Evolutionary conservation across 53 echinoderm and acorn worm genomes (phyloP), one percentile per base, ranked within the genome.

Genomic region (Holothuria scabra): DNA sequence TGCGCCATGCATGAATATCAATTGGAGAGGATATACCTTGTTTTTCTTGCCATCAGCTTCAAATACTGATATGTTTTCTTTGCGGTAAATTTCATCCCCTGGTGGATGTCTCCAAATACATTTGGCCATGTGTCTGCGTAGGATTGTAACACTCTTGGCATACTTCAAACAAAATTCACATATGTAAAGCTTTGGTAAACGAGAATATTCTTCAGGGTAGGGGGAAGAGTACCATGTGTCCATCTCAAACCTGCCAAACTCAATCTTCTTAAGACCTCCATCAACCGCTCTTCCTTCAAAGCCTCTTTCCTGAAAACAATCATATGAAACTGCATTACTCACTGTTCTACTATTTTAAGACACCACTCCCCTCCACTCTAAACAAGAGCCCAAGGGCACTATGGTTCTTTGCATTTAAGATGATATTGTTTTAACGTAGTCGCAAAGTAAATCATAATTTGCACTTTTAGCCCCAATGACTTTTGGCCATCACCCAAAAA

Each of bases 41-140:
- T 94, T 97, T 71, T 97, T 95, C 93, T 94, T 97, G 60, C 99
- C 94, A 60, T 95, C 99, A 24, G 94, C 99, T 48, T 97, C 99
- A 92, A 97, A 97, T 26, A 97, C 92, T 2, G 99, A 97, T 61
- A 95, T 89, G 84, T 84, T 92, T 52, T 88, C 87, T 76, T 94
- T 97, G 10, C 94, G 70, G 82, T 93, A 93, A 67, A 97, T 94
- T 84, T 97, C 99, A 55, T 97, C 99, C 28, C 99, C 99, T 1
- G 99, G 99, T 1, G 94, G 99, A 46, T 97, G 99, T 25, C 99
- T 68, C 99, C 99, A 97, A 37, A 97, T 66, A 71, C 99, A 97
- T 75, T 97, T 97, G 33, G 99, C 94, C 60, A 90, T 92, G 74
- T 99, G 99, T 57, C 95, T 67, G 12, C 99, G 79, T 16, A 99